A percentile compares a stretch with the other conserved stretches of the same genome.
These are phyloP conservation scores for Lasioglossum zephyrum DNA, from an alignment of 2,888 invertebrate species.

Conservation along the genomic window DNA sequence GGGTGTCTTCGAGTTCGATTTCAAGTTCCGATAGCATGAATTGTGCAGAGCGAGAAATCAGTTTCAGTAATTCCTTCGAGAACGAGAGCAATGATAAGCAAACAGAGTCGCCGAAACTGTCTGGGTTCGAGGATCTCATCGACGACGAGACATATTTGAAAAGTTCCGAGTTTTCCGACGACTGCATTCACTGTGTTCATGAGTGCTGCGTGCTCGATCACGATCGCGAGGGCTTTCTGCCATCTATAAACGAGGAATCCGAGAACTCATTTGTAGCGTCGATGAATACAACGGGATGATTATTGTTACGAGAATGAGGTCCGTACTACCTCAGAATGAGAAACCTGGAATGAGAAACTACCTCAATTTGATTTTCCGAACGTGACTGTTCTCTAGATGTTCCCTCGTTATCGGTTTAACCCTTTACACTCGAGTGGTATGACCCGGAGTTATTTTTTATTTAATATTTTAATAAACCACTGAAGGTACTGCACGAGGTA, in stretches of 20 bases:
- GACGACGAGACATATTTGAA: neutral
- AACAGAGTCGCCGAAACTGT: neutral
- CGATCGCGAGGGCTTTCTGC: neutral
- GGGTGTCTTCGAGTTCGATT: neutral
- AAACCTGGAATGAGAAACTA: neutral
- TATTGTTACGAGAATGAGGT: neutral
- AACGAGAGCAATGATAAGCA: neutral
- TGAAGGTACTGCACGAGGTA: too few species aligned
- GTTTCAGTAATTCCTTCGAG: neutral
- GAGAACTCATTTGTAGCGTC: neutral
- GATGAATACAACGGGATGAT: neutral
- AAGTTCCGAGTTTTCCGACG: neutral
- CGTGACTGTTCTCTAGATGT: neutral
- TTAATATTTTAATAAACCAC: too few species aligned
- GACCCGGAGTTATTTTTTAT: too few species aligned
- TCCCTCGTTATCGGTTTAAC: neutral
- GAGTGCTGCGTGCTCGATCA: neutral
- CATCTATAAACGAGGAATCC: constrained; percentile 34
- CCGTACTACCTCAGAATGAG: too few species aligned
- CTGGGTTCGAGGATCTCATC: neutral
- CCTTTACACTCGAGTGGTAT: too few species aligned
- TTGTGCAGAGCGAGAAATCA: neutral
- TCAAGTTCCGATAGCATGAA: neutral
- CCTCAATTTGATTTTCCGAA: neutral
- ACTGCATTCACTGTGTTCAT: constrained; percentile 2